Evolutionary conservation across 2,888 invertebrate genomes (phyloP), one percentile per base, ranked within the genome.

Genomic region (Syrphus vitripennis): DNA sequence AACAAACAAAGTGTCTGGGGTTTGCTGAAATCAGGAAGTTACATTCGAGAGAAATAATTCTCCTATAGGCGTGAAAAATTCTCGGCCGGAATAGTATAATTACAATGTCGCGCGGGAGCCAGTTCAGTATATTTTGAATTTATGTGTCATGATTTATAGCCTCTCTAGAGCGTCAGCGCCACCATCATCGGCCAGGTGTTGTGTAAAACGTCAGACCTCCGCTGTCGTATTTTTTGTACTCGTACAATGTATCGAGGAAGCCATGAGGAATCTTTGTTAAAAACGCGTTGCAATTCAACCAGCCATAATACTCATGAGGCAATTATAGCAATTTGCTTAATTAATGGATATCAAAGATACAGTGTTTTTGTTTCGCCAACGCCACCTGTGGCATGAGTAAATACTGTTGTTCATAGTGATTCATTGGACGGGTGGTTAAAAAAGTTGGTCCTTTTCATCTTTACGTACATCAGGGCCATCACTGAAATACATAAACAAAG

Each of bases 61-160:
- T 53, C 9, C 37, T 48, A 40, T 3, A 75, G 75, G 81, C 81
- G 81, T 45, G 75, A 75, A 65, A 50, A 37, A 81, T 76, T 63
- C 55, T 16, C 34, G 45, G 9, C 61, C 45, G 16, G 10, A 4
- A 29, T 9, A 29, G 78, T 37, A n/a, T n/a, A 78, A 78, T 78
- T 65, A 78, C 74, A 70, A 63, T 83, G 83, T 69, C 83, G 40
- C 55, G 31, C 69, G 74, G 74, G 78, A 63, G 55, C 34, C 55
- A 24, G 24, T 3, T 34, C 34, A 12, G 12, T 3, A 3, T 40
- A 40, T 48, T 26, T 53, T 45, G 5, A 31, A 65, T 71, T 71
- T 65, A 34, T 55, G 78, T 74, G 55, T 78, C 83, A 74, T 83
- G 83, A 83, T 83, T 83, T 83, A 83, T 83, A 72, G 78, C 29